phyloP scores from a whole-genome alignment of 2,888 invertebrate species.

The Palloptera scutellata region DNA sequence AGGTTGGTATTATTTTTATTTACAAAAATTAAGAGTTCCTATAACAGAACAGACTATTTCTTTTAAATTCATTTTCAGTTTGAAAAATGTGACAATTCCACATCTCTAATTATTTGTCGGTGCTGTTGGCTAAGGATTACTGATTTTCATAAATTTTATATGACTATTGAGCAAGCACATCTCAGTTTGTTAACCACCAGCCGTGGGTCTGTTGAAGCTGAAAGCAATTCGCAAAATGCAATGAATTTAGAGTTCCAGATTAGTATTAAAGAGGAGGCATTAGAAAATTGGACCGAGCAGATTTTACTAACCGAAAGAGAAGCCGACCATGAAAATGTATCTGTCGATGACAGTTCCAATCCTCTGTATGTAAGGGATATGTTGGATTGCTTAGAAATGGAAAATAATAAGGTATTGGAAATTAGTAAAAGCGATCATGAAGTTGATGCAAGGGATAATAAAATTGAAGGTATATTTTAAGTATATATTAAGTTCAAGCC shows the following conservation, averaged over 20 bases:
- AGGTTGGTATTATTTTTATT: constrained; percentile 45
- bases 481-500: neutral
- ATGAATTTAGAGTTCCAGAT: neutral
- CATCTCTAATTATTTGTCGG: constrained; percentile 54
- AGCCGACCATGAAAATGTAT: no score
- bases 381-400: neutral
- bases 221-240: neutral
- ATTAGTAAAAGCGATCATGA: neutral
- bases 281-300: constrained; percentile 23
- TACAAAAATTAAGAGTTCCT: no score
- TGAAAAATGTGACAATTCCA: constrained; percentile 52
- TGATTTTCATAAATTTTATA: constrained; percentile 58
- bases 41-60: neutral
- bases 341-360: constrained; percentile 42
- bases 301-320: no score
- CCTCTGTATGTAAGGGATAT: constrained; percentile 49
- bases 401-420: neutral
- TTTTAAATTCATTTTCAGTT: constrained; percentile 31
- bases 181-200: constrained; percentile 38
- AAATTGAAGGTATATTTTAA: neutral
- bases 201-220: constrained; percentile 11
- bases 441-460: neutral
- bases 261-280: constrained; percentile 38
- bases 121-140: constrained; percentile 57
- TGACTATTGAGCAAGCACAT: constrained; percentile 57